Conservation (phyloP, 2,888 invertebrate species). For the Euplexia lucipara region DNA sequence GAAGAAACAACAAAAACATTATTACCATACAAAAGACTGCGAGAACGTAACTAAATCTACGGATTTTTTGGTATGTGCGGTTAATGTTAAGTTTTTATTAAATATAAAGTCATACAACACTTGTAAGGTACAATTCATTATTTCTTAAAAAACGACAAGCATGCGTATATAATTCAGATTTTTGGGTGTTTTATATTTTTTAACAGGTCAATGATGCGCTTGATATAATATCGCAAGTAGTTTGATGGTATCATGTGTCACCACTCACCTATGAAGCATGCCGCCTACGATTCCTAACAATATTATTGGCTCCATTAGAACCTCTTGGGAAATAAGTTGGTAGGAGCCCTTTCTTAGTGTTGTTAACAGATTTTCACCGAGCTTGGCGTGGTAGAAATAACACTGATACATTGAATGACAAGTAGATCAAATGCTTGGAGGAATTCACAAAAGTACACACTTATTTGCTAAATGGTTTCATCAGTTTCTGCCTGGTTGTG, state of each 20-base stretch:
- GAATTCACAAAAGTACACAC: slow-evolving; percentile 4
- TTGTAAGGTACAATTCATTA: slow-evolving; percentile 6
- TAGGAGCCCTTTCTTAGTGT: slow-evolving; percentile 21
- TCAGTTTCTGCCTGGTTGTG: slow-evolving; percentile 3
- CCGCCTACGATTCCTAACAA: slow-evolving; percentile 3
- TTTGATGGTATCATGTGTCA: not conserved
- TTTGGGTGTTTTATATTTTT: slow-evolving; percentile 32
- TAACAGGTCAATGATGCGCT: slow-evolving; percentile 27
- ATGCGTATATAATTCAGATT: slow-evolving; percentile 28
- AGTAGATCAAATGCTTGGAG: slow-evolving; percentile 32
- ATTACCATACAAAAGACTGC: not conserved
- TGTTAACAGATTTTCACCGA: slow-evolving; percentile 43
- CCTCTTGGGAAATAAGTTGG: not conserved
- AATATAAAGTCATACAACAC: not conserved
- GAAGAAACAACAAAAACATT: not conserved
- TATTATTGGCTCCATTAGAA: not conserved
- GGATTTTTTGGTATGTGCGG: slow-evolving; percentile 33
- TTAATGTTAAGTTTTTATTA: slow-evolving; percentile 1
- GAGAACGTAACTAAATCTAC: not conserved
- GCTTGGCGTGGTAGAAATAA: slow-evolving; percentile 35
- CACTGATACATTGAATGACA: slow-evolving; percentile 4
- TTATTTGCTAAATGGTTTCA: slow-evolving; percentile 5
- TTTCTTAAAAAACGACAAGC: slow-evolving; percentile 20
- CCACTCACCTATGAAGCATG: slow-evolving; percentile 19
- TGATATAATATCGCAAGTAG: slow-evolving; percentile 1